A percentile compares a stretch with the other conserved stretches of the same genome.
Conservation (phyloP, 2,113 vertebrate species). For the Cheirogaleus medius region DNA sequence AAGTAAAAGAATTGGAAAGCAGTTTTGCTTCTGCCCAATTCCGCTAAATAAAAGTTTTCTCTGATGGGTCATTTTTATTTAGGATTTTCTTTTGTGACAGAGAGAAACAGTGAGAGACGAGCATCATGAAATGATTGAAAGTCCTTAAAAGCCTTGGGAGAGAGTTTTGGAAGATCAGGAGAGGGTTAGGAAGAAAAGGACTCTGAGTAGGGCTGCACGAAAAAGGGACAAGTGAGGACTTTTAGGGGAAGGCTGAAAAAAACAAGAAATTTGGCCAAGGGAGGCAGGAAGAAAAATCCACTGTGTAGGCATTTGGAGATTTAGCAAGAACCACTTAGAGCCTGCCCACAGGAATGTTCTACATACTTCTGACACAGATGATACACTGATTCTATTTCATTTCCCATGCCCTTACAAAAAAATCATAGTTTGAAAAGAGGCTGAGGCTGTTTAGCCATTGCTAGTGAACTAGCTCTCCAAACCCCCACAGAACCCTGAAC, state of each 20-base stretch:
- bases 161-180: neutral
- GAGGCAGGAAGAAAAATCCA: neutral
- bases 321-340: neutral
- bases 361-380: neutral
- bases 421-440: neutral
- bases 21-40: constrained; percentile 7
- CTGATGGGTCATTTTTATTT: neutral
- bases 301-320: neutral
- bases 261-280: neutral
- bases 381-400: neutral
- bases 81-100: constrained; percentile 31
- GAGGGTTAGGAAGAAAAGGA: neutral
- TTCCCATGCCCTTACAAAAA: neutral
- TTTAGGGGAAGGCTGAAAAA: neutral
- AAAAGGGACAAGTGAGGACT: neutral
- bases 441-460: neutral
- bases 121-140: neutral
- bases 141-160: neutral
- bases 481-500: neutral
- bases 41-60: neutral
- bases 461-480: neutral
- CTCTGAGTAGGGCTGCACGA: neutral
- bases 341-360: neutral
- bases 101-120: neutral
- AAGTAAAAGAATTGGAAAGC: constrained; percentile 8